Conservation (phyloP, 2,113 vertebrate species). For the Daphoenositta chrysoptera region DNA sequence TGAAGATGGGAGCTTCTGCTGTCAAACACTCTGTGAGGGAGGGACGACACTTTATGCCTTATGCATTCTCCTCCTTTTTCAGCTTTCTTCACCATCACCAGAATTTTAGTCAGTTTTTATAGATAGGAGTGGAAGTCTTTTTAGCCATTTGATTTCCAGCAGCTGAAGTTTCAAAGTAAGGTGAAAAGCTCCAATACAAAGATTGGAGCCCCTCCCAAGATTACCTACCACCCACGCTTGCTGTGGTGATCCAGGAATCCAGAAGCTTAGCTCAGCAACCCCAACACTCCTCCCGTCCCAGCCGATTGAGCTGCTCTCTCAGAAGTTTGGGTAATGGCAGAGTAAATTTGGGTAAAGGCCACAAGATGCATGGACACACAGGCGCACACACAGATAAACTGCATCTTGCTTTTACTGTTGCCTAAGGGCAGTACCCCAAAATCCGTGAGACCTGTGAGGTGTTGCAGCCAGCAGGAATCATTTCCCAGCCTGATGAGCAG, state of each 20-base stretch:
- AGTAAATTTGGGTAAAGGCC: too few species aligned
- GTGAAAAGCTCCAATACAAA: fast-evolving
- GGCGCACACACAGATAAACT: too few species aligned
- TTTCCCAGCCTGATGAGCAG: background rate
- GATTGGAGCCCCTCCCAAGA: background rate
- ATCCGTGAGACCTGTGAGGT: background rate
- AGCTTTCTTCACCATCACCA: background rate
- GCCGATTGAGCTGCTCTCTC: background rate
- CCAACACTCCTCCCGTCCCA: background rate
- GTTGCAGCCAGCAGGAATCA: background rate
- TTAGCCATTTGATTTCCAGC: background rate
- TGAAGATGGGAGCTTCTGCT: background rate
- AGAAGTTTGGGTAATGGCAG: background rate
- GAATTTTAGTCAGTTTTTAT: background rate
- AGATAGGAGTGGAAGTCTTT: background rate
- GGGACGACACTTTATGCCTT: background rate
- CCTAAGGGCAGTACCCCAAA: background rate
- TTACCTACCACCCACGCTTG: background rate
- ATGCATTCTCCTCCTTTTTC: background rate
- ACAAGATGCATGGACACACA: background rate
- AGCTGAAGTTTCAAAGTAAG: background rate
- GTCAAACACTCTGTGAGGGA: background rate
- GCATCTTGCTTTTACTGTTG: background rate
- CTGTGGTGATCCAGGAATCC: background rate
- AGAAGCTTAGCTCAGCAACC: background rate